Percentiles rank a stretch among this genome's conserved stretches.
Conservation (phyloP, 2,888 invertebrate species). For the Camponotus fellah region DNA sequence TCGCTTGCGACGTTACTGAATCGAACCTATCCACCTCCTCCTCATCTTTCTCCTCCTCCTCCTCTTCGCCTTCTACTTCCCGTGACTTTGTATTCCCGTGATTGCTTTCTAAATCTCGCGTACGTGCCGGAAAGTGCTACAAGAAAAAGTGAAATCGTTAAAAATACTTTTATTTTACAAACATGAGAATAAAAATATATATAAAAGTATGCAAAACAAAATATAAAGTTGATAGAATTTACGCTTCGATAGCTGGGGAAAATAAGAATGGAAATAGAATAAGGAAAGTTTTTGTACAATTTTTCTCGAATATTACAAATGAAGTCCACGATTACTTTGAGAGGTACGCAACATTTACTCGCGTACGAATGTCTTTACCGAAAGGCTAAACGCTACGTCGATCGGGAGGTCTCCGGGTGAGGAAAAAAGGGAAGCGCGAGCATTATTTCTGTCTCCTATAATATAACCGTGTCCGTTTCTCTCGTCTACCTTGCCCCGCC, state of each 20-base stretch:
- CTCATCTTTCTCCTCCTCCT: conserved; percentile 30
- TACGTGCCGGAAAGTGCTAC: conserved; percentile 57
- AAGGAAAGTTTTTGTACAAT: background rate
- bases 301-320: background rate
- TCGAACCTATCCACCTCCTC: conserved; percentile 66
- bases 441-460: conserved; percentile 84
- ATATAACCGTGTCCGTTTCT: conserved; percentile 84
- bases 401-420: conserved; percentile 70
- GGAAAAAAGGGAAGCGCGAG: conserved; percentile 79
- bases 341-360: background rate
- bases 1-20: conserved; percentile 75
- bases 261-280: conserved; percentile 1
- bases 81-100: conserved; percentile 54
- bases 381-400: conserved; percentile 21
- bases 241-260: conserved; percentile 7
- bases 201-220: background rate
- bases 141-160: conserved; percentile 27
- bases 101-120: conserved; percentile 71
- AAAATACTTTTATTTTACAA: background rate
- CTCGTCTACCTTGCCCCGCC: conserved; percentile 77
- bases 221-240: conserved; percentile 26
- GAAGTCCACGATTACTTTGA: background rate
- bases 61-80: conserved; percentile 51
- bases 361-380: conserved; percentile 11
- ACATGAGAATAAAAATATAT: conserved; percentile 17